Conservation (phyloP, 2,888 invertebrate species). For the Eumerus sabulonum region DNA sequence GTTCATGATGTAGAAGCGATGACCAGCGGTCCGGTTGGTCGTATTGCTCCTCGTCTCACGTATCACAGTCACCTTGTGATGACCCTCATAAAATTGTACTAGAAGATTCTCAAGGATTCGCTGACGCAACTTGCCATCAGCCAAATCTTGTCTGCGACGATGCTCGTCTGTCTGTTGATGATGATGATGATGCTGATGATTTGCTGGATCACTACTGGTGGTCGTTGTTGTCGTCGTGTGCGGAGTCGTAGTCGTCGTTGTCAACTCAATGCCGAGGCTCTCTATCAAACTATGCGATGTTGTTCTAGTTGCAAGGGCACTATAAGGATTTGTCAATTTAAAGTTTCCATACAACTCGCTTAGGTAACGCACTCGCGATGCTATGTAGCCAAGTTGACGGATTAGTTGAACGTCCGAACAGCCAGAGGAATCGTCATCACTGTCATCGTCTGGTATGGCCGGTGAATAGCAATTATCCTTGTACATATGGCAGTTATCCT, state of each 20-base stretch:
- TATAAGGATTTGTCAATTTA: slow-evolving; percentile 76
- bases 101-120: slow-evolving; percentile 76
- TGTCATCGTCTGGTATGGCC: slow-evolving; percentile 65
- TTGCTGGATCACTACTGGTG: slow-evolving; percentile 14
- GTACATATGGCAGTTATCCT: slow-evolving; percentile 69
- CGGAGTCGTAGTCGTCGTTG: slow-evolving; percentile 65
- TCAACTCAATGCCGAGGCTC: slow-evolving; percentile 60
- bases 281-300: slow-evolving; percentile 68
- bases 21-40: slow-evolving; percentile 61
- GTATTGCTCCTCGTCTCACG: slow-evolving; percentile 67
- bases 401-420: slow-evolving; percentile 77
- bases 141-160: slow-evolving; percentile 14
- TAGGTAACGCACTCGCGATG: slow-evolving; percentile 76
- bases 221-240: slow-evolving; percentile 68
- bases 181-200: slow-evolving; percentile 23
- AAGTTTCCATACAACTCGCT: slow-evolving; percentile 76
- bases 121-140: slow-evolving; percentile 57
- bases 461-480: slow-evolving; percentile 69
- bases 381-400: slow-evolving; percentile 78
- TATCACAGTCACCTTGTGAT: slow-evolving; percentile 74
- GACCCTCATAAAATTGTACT: slow-evolving; percentile 78
- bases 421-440: slow-evolving; percentile 67
- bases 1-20: slow-evolving; percentile 71
- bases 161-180: not conserved
- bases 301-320: slow-evolving; percentile 71